A percentile compares a stretch with the other conserved stretches of the same genome.
Evolutionary conservation across 2,797 vertebrate genomes (phyloP).

Genomic region (Acrossocheilus fasciatus): DNA sequence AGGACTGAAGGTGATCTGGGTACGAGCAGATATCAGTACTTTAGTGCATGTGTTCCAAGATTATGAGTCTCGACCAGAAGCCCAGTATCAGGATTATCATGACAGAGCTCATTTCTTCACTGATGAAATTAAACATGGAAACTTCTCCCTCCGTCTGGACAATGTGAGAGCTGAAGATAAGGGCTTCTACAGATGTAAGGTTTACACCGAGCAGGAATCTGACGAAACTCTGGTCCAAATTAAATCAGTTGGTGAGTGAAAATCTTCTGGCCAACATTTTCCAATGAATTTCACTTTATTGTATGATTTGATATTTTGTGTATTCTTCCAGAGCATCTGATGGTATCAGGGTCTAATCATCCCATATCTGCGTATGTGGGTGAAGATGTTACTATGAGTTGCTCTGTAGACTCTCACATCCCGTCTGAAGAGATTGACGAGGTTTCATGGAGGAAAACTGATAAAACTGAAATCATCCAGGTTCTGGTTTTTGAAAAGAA

Average conservation of each 20-base stretch:
- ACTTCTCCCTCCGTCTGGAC: constrained; percentile 47
- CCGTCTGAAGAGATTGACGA: background rate
- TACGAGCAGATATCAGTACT: background rate
- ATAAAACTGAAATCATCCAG: background rate
- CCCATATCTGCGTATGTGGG: background rate
- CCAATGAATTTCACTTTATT: background rate
- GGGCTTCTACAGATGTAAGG: constrained; percentile 39
- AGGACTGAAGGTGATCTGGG: constrained; percentile 44
- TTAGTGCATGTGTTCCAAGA: constrained; percentile 46
- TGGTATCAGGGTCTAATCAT: background rate
- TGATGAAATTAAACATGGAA: background rate
- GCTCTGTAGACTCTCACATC: constrained; percentile 24
- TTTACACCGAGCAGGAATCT: constrained; percentile 16
- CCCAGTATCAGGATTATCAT: constrained; percentile 28
- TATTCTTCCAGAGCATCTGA: background rate
- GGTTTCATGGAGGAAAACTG: constrained; percentile 27
- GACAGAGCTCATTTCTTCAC: constrained; percentile 33
- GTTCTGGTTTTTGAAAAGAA: constrained; percentile 21
- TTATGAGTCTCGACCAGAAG: constrained; percentile 35
- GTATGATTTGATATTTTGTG: background rate
- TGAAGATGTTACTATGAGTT: constrained; percentile 21
- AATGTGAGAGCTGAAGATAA: constrained; percentile 29
- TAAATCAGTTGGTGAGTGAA: constrained; percentile 13
- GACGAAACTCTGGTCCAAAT: constrained; percentile 18
- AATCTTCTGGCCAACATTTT: background rate